Evolutionary conservation across 2,113 vertebrate genomes (phyloP).

Genomic region (Micromys minutus): DNA sequence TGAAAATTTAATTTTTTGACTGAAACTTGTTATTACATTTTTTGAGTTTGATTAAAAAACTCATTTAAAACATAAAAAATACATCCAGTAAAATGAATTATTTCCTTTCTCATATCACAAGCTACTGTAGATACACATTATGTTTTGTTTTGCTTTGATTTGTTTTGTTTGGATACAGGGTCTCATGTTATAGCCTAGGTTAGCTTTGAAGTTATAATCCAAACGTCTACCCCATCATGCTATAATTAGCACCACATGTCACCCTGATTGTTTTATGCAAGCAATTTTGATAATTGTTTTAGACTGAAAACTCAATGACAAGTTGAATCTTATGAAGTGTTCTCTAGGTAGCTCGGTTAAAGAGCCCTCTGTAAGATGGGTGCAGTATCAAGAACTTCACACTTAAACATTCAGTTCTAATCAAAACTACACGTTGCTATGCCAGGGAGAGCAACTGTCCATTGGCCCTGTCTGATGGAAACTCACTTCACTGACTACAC

Average conservation of each 20-base stretch:
- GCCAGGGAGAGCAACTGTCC: background rate
- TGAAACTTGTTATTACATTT: background rate
- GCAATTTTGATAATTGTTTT: background rate
- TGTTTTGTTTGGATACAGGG: background rate
- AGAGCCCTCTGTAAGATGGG: background rate
- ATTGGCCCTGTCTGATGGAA: rapidly evolving
- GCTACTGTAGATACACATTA: background rate
- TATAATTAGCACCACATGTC: background rate
- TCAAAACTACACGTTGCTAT: background rate
- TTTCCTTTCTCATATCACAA: background rate
- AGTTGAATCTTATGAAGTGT: background rate
- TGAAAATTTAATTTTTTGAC: background rate
- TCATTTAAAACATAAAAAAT: background rate
- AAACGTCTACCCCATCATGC: background rate
- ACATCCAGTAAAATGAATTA: background rate
- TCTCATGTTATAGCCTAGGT: background rate
- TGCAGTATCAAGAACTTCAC: background rate
- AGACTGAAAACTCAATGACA: conserved; percentile 27
- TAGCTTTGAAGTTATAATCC: background rate
- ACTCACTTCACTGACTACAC: background rate
- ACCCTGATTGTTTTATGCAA: background rate
- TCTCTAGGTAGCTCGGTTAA: background rate
- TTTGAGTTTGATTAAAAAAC: conserved; percentile 40
- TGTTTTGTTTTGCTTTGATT: background rate
- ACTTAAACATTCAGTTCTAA: background rate